A percentile compares a stretch with the other conserved stretches of the same genome.
phyloP scores from a whole-genome alignment of 1,140 invertebrate species.

The Melanaphis sacchari region DNA sequence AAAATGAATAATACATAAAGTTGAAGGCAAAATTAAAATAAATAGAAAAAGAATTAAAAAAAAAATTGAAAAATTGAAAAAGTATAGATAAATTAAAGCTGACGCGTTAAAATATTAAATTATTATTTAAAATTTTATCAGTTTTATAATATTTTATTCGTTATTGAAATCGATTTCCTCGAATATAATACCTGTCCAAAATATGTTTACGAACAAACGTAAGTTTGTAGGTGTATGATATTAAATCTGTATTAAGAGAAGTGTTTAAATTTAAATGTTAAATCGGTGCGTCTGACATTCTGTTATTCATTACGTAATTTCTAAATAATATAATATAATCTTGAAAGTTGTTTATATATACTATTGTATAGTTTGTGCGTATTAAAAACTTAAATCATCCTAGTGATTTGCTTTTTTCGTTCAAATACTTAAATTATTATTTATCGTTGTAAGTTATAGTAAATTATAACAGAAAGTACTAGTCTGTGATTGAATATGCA shows the following conservation, averaged over 20 bases:
- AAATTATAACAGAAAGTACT: too few species aligned
- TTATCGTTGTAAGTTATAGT: too few species aligned
- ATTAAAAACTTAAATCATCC: neutral
- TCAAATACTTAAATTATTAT: too few species aligned
- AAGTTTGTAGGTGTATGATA: neutral
- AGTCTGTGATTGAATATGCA: too few species aligned
- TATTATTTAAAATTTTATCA: neutral
- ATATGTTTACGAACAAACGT: neutral
- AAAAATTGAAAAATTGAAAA: neutral
- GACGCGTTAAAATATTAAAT: neutral
- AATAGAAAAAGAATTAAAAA: too few species aligned
- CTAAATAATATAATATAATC: neutral
- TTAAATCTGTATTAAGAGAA: neutral
- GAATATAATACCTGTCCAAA: neutral
- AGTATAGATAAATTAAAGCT: neutral
- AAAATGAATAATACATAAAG: neutral
- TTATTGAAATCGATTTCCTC: neutral
- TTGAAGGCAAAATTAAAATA: neutral
- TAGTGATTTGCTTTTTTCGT: neutral
- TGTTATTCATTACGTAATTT: neutral
- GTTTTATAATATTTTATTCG: neutral
- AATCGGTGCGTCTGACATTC: neutral
- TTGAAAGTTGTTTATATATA: neutral
- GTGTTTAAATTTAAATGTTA: neutral
- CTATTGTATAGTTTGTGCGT: neutral